phyloP scores from a whole-genome alignment of 2,797 vertebrate genomes.

The Clamator glandarius region DNA sequence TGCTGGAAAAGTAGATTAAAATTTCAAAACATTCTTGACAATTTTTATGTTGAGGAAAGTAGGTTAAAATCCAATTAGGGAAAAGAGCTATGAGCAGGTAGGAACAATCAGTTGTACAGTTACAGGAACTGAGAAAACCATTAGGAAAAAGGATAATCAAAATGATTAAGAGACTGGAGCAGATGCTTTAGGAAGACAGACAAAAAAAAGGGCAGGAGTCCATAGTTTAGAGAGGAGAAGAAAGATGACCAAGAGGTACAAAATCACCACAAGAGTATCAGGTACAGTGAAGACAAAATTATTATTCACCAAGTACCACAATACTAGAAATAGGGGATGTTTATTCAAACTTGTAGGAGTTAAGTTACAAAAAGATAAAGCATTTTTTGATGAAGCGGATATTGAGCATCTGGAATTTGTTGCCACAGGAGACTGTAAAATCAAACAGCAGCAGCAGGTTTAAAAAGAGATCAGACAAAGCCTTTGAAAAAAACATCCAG shows the following conservation, averaged over 20 bases:
- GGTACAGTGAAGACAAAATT: neutral
- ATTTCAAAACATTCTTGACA: neutral
- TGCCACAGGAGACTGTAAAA: neutral
- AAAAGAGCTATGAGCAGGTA: neutral
- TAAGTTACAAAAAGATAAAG: neutral
- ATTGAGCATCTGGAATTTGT: neutral
- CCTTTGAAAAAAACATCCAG: neutral
- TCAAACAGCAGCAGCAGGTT: conserved; percentile 1
- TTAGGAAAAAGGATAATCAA: neutral
- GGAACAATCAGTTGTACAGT: neutral
- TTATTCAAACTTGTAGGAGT: neutral
- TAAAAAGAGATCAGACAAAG: neutral
- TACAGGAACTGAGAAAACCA: neutral
- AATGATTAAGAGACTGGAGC: neutral
- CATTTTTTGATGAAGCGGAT: neutral
- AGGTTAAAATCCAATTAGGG: neutral
- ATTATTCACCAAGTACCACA: neutral
- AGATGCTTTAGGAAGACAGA: neutral
- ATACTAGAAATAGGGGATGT: neutral
- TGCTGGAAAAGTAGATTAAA: neutral
- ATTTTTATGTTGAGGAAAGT: neutral
- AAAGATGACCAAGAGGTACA: neutral
- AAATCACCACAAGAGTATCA: neutral
- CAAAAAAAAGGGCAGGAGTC: neutral
- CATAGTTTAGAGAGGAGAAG: neutral